Percentiles rank a stretch among this genome's conserved stretches.
phyloP scores from a whole-genome alignment of 2,888 invertebrate species.

The Baccha elongata region DNA sequence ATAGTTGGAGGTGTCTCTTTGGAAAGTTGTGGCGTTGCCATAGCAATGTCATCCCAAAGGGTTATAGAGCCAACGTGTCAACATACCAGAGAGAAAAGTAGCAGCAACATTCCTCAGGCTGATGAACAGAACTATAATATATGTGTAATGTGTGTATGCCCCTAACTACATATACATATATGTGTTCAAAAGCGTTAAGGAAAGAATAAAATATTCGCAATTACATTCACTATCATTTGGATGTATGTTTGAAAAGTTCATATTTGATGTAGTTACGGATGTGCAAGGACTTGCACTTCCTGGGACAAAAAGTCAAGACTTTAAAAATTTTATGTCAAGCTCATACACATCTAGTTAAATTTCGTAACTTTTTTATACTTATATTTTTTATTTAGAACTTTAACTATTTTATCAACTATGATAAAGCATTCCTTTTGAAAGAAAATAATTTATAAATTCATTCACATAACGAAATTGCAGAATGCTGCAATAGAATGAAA shows the following conservation, averaged over 20 bases:
- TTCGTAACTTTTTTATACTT: background rate
- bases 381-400: no score
- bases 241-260: slow-evolving; percentile 31
- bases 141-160: background rate
- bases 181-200: background rate
- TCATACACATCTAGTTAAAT: background rate
- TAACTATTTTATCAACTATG: no score
- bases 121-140: slow-evolving; percentile 25
- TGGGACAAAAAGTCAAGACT: slow-evolving; percentile 45
- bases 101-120: slow-evolving; percentile 45
- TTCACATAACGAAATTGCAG: no score
- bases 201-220: slow-evolving; percentile 9
- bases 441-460: slow-evolving; percentile 38
- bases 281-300: slow-evolving; percentile 32
- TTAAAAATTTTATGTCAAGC: slow-evolving; percentile 41
- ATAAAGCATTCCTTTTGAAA: background rate
- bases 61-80: slow-evolving; percentile 57
- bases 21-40: slow-evolving; percentile 51
- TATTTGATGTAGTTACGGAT: slow-evolving; percentile 8
- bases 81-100: slow-evolving; percentile 4
- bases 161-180: no score
- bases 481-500: no score
- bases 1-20: slow-evolving; percentile 31
- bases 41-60: slow-evolving; percentile 52
- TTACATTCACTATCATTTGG: background rate